Conservation (phyloP, 2,888 invertebrate species). For the Chrysomela aeneicollis region DNA sequence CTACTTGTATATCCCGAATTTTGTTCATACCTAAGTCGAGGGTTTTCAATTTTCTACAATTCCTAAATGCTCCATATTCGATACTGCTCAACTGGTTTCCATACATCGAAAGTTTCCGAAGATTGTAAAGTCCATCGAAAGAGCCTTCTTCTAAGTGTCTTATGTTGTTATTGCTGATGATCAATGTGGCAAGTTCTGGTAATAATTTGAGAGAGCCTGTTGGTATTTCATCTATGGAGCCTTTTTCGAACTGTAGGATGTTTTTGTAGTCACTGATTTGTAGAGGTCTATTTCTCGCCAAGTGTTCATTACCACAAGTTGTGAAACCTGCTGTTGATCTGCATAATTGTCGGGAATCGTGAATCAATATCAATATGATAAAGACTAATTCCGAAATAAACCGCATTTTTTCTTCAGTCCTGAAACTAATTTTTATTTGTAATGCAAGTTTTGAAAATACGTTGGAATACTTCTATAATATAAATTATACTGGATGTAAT, state of each 20-base stretch:
- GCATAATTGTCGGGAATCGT: constrained; percentile 23
- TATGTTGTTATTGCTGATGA: constrained; percentile 29
- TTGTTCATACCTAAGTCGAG: constrained; percentile 33
- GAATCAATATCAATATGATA: not conserved
- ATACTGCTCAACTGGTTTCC: constrained; percentile 26
- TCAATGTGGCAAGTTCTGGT: constrained; percentile 27
- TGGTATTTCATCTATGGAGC: constrained; percentile 25
- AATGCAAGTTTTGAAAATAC: too few species aligned
- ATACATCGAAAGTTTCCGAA: constrained; percentile 34
- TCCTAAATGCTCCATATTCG: constrained; percentile 22
- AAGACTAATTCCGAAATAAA: not conserved
- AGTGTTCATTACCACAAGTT: constrained; percentile 30
- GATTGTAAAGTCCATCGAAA: constrained; percentile 33
- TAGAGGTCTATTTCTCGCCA: constrained; percentile 27
- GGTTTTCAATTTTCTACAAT: constrained; percentile 26
- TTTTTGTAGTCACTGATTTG: constrained; percentile 31
- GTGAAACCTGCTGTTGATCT: constrained; percentile 31
- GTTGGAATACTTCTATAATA: too few species aligned
- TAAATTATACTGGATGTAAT: too few species aligned
- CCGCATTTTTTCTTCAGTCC: not conserved
- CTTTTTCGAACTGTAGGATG: constrained; percentile 27
- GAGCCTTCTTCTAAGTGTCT: constrained; percentile 30
- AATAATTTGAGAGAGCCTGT: constrained; percentile 28
- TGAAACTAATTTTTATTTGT: not conserved
- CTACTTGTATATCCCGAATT: constrained; percentile 22